Conservation (phyloP, 2,888 invertebrate genomes). For the Thereva nobilitata region DNA sequence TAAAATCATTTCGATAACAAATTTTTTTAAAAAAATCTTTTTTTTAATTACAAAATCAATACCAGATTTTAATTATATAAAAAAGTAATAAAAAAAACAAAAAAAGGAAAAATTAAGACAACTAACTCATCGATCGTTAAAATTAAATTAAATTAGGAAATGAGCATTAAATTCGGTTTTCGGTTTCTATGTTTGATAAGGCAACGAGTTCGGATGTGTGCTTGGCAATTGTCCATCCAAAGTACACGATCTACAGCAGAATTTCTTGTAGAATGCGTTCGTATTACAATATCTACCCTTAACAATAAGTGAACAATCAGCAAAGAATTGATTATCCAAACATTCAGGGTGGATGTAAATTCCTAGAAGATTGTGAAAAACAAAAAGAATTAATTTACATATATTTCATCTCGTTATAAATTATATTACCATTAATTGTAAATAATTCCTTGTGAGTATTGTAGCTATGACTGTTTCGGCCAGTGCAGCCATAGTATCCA, state of each 20-base stretch:
- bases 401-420: slow-evolving; percentile 34
- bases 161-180: too few species aligned
- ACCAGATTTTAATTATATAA: too few species aligned
- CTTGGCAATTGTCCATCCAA: slow-evolving; percentile 73
- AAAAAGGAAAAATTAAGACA: too few species aligned
- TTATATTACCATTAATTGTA: slow-evolving; percentile 71
- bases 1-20: too few species aligned
- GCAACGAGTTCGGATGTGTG: slow-evolving; percentile 52
- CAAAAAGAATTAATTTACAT: not conserved
- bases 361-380: slow-evolving; percentile 62
- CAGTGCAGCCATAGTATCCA: slow-evolving; percentile 83
- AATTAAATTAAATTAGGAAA: too few species aligned
- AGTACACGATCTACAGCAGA: slow-evolving; percentile 93
- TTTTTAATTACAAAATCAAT: too few species aligned
- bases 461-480: slow-evolving; percentile 72
- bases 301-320: slow-evolving; percentile 88
- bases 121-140: too few species aligned
- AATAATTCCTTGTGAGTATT: slow-evolving; percentile 69
- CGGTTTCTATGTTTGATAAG: slow-evolving; percentile 8
- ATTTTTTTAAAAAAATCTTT: too few species aligned
- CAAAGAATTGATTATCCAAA: slow-evolving; percentile 84
- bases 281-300: slow-evolving; percentile 74
- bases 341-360: slow-evolving; percentile 78
- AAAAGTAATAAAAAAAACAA: too few species aligned
- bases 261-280: slow-evolving; percentile 89